Base-by-base conservation (phyloP, 2,797 vertebrate species). In the Sternarchorhynchus goeldii region DNA sequence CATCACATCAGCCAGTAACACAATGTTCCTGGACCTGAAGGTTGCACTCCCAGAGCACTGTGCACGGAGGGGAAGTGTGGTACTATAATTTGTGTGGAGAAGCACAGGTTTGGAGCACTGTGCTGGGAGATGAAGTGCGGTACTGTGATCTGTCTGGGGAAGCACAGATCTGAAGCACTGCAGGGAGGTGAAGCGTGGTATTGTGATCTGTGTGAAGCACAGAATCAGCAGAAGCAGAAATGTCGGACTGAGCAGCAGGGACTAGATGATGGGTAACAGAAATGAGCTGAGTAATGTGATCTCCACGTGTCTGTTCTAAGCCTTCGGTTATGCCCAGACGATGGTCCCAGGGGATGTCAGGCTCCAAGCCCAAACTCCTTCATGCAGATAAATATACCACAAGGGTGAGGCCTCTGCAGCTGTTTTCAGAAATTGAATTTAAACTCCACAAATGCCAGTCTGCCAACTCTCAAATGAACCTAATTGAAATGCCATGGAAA, bases 231-330 rank as follows among this genome's bases (percentile, higher is more conserved):
- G 0, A n/a, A 72, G 50, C 5, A 66, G 55, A 50, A 50, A 50
- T 10, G 20, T 36, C 16, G 45, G n/a, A 72, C 64, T 45, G 67
- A 32, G 59, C 20, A 34, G 32, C 64, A 68, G 25, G 50, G 56
- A 58, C 67, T 10, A 64, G 18, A 50, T 77, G 75, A 77, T 58
- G 73, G 71, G 68, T 70, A 74, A 57, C 32, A 69, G 25, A 76
- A 72, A 72, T 55, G 25, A 69, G 70, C 75, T 58, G 75, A 69
- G 73, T 74, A 78, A 78, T 75, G 29, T 32, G 34, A 10, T 75
- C 34, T 25, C 14, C 21, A 55, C 16, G 56, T 55, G 75, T 77
- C 75, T 77, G 62, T 74, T 77, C 73, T 56, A 62, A 21, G 32
- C 70, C 73, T 41, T 69, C 63, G 77, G 74, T 70, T 74, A 60